Base-by-base conservation (phyloP, 2,888 invertebrate species). In the Agrotis clavis region DNA sequence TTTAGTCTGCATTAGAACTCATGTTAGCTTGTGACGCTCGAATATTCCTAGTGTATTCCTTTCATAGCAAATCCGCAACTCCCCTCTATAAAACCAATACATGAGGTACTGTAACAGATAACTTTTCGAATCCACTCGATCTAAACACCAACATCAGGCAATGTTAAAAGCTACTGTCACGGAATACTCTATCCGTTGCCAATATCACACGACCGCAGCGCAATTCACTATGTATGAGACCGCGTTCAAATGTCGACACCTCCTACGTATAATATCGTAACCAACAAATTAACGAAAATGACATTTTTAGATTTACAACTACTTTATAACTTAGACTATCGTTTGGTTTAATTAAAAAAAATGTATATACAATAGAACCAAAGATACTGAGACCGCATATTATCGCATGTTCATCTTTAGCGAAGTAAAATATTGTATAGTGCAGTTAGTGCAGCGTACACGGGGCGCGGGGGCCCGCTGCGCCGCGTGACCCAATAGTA, bases 171-270 rank as follows among this genome's bases (percentile, higher is more conserved):
- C 68, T 67, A 74, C 62, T 80, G 79, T 79, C 81, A 56, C 66
- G 51, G 72, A 75, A 80, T 75, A 83, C 80, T 86, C 86, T 86
- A 81, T 76, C 25, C 74, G 53, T 59, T 57, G 51, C 81, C 87
- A 87, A 87, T 87, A 87, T 88, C 79, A 77, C 62, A 57, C 63
- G 79, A 80, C 80, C 75, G 70, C 70, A 47, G 57, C 76, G 72
- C 82, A 80, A 88, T 89, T 86, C 82, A 85, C 82, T 89, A 89
- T 88, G 88, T 88, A 89, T 89, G 86, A 87, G 86, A 68, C 67
- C 79, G 67, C 74, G 75, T 79, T 80, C 82, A 78, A 79, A 82
- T 86, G n/a, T n/a, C n/a, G n/a, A n/a, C n/a, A n/a, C n/a, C n/a
- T n/a, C n/a, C n/a, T n/a, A n/a, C n/a, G n/a, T n/a, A n/a, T n/a